Percentiles rank a stretch among this genome's conserved stretches.
Conservation (phyloP, 2,888 invertebrate species). For the Drosophila testacea region DNA sequence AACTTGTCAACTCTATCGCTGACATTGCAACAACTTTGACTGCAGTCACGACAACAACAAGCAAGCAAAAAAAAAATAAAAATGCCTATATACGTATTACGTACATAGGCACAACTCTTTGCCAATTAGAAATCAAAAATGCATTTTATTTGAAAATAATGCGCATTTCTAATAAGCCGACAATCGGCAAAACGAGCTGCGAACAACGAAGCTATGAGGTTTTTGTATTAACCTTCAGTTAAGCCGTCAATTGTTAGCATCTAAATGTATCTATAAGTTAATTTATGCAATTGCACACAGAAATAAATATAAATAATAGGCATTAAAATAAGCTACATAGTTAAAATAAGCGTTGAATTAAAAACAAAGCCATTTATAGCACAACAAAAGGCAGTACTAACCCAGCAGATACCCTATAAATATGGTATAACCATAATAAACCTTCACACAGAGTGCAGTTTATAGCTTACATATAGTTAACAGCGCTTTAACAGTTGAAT, state of each 20-base stretch:
- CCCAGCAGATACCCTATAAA: conserved; percentile 9
- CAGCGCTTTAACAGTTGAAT: neutral
- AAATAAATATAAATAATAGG: conserved; percentile 45
- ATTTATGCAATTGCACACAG: conserved; percentile 42
- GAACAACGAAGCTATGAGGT: conserved; percentile 16
- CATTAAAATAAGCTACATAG: conserved; percentile 38
- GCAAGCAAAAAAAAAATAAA: too few relatives aligned
- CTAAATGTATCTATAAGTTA: conserved; percentile 36
- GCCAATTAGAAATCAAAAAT: conserved; percentile 73
- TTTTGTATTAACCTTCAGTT: conserved; percentile 39
- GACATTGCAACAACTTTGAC: conserved; percentile 69
- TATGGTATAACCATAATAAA: neutral
- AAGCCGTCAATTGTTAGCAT: conserved; percentile 36
- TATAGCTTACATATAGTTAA: neutral
- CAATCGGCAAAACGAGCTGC: conserved; percentile 10
- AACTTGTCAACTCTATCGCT: conserved; percentile 73
- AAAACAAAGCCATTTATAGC: conserved; percentile 21
- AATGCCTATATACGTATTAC: conserved; percentile 23
- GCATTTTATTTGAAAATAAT: conserved; percentile 64
- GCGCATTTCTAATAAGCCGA: conserved; percentile 75
- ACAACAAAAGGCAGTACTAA: neutral
- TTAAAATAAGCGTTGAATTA: conserved; percentile 45
- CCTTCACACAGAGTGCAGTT: neutral
- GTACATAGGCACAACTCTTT: conserved; percentile 46
- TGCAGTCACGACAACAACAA: conserved; percentile 48